A percentile compares a stretch with the other conserved stretches of the same genome.
Conservation (phyloP, 2,113 vertebrate genomes). For the Brachyhypopomus gauderio region DNA sequence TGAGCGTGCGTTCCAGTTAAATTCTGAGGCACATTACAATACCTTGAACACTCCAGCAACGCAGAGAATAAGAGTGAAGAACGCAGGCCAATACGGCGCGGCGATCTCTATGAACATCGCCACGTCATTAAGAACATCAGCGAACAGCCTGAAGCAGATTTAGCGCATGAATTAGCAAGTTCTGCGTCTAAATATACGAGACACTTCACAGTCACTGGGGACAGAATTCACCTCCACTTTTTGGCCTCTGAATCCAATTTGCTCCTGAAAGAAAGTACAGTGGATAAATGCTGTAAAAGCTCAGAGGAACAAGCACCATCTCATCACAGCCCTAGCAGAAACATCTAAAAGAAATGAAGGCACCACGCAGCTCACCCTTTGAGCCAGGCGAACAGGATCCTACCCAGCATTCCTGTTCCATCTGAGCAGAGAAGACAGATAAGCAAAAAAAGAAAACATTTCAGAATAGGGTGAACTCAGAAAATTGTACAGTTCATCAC, state of each 20-base stretch:
- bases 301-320: background rate
- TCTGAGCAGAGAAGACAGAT: conserved; percentile 57
- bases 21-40: conserved; percentile 10
- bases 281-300: background rate
- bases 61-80: conserved; percentile 81
- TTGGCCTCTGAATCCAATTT: conserved; percentile 90
- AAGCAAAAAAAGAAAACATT: background rate
- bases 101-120: conserved; percentile 89
- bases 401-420: conserved; percentile 87
- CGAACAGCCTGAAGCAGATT: conserved; percentile 78
- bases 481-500: background rate
- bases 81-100: conserved; percentile 78
- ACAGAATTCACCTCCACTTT: conserved; percentile 81
- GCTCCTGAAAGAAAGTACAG: conserved; percentile 69
- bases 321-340: background rate
- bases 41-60: conserved; percentile 87
- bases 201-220: background rate
- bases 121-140: conserved; percentile 84
- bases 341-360: background rate
- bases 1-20: background rate
- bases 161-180: background rate
- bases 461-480: background rate
- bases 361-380: conserved; percentile 78
- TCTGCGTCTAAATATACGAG: background rate
- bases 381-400: conserved; percentile 86